These are phyloP conservation scores for Phyllotreta cruciferae DNA, from an alignment of 2,888 invertebrate species.

Conservation along the genomic window DNA sequence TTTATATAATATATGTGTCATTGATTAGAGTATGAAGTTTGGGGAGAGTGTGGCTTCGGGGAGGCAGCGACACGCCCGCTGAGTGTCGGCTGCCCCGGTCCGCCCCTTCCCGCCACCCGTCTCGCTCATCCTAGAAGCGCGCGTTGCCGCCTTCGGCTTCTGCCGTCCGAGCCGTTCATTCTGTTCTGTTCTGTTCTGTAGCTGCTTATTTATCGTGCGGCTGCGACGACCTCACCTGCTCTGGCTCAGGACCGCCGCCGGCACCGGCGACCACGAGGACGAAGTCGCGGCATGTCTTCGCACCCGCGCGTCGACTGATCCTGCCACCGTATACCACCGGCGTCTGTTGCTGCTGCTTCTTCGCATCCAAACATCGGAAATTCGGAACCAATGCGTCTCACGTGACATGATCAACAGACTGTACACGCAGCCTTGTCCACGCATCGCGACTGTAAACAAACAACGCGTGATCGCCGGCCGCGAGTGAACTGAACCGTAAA, in stretches of 20 bases:
- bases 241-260: constrained; percentile 30
- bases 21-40: constrained; percentile 60
- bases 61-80: constrained; percentile 61
- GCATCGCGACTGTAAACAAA: constrained; percentile 47
- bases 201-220: constrained; percentile 61
- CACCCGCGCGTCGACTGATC: constrained; percentile 28
- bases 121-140: constrained; percentile 59
- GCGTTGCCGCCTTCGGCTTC: constrained; percentile 59
- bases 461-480: constrained; percentile 41
- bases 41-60: constrained; percentile 58
- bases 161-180: constrained; percentile 54
- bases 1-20: constrained; percentile 53
- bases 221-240: constrained; percentile 55
- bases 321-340: constrained; percentile 12
- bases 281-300: constrained; percentile 37
- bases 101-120: constrained; percentile 48
- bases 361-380: constrained; percentile 32
- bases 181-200: constrained; percentile 57
- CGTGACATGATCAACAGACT: constrained; percentile 59
- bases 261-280: constrained; percentile 25
- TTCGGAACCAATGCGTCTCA: constrained; percentile 46
- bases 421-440: constrained; percentile 54
- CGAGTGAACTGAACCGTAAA: constrained; percentile 44
- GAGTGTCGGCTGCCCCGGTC: constrained; percentile 32
- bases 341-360: constrained; percentile 30